Evolutionary conservation across 2,888 invertebrate species (phyloP).

Genomic region (Lissocephala sabroskyi): DNA sequence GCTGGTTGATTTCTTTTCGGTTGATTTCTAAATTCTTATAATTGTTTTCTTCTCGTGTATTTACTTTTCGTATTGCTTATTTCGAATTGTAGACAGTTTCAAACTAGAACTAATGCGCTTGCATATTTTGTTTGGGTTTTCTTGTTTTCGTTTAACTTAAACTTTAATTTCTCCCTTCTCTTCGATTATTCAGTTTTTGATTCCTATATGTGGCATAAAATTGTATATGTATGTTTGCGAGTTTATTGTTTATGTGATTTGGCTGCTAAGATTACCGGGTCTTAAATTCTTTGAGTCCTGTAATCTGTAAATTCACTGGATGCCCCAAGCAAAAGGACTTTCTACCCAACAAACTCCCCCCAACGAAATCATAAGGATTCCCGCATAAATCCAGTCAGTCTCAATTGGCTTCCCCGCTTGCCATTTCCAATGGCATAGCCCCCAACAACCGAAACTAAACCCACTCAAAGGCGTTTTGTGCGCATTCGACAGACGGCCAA

Average conservation of each 20-base stretch:
- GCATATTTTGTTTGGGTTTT: slow-evolving; percentile 7
- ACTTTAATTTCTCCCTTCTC: slow-evolving; percentile 3
- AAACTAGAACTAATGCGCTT: slow-evolving; percentile 11
- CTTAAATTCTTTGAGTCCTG: background rate
- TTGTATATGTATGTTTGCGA: slow-evolving; percentile 12
- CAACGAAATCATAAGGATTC: no score
- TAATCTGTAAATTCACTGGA: background rate
- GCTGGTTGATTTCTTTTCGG: slow-evolving; percentile 42
- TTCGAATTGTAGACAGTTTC: slow-evolving; percentile 2
- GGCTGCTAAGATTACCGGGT: background rate
- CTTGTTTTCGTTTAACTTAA: slow-evolving; percentile 4
- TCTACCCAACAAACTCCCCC: no score
- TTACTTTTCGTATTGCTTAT: slow-evolving; percentile 2
- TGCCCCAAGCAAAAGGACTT: background rate
- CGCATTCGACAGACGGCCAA: no score
- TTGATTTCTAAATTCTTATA: slow-evolving; percentile 13
- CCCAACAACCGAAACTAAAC: no score
- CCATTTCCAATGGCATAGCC: slow-evolving; percentile 51
- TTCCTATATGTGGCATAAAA: no score
- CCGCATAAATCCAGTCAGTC: slow-evolving; percentile 63
- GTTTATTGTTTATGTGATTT: slow-evolving; percentile 16
- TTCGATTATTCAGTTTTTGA: slow-evolving; percentile 11
- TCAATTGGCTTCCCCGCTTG: slow-evolving; percentile 60
- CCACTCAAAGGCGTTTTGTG: no score
- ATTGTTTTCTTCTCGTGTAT: slow-evolving; percentile 11